Percentiles rank a stretch among this genome's conserved stretches.
Conservation (phyloP, 2,888 invertebrate species). For the Cantharis rufa region DNA sequence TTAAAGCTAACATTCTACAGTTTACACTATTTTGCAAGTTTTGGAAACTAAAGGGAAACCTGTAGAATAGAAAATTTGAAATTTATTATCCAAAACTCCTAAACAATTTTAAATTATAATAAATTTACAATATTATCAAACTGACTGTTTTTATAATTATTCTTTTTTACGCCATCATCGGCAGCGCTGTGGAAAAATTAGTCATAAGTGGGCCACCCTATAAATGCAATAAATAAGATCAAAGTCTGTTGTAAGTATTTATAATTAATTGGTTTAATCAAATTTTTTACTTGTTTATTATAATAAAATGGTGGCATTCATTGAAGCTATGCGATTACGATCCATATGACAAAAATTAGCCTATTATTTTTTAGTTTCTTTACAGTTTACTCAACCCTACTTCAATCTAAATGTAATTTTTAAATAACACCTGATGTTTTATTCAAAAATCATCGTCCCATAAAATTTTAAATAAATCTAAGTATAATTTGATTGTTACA, state of each 20-base stretch:
- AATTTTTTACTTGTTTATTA: constrained; percentile 1
- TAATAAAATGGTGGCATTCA: neutral
- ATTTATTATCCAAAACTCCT: neutral
- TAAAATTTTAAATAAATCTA: neutral
- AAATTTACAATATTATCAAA: neutral
- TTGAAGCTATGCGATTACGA: neutral
- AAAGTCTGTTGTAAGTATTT: neutral
- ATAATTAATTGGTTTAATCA: neutral
- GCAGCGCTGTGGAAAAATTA: neutral
- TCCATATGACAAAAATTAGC: neutral
- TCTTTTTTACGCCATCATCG: neutral
- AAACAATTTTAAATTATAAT: neutral
- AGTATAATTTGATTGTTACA: neutral
- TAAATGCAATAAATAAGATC: neutral
- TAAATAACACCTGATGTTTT: neutral
- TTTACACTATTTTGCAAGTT: too few relatives aligned
- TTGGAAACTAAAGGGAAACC: too few relatives aligned
- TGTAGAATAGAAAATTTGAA: too few relatives aligned
- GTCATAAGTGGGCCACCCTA: neutral
- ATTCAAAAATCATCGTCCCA: neutral
- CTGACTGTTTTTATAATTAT: neutral
- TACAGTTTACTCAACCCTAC: neutral
- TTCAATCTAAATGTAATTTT: neutral
- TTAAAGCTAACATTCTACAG: too few relatives aligned
- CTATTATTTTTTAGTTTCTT: neutral